phyloP scores from a whole-genome alignment of 2,797 vertebrate genomes.

The Pelobates cultripes region DNA sequence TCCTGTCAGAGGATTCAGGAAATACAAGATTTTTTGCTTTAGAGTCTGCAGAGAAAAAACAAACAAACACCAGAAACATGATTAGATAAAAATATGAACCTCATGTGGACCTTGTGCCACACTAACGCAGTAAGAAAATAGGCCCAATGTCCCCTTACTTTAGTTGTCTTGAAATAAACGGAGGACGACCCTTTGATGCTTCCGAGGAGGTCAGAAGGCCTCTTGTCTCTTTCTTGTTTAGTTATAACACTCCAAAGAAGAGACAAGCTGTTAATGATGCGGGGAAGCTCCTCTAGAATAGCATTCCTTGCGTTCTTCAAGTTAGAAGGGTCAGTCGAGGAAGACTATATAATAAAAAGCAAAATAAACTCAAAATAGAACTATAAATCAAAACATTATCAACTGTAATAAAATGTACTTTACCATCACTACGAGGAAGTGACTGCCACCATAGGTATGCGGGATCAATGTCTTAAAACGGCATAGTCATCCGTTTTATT shows the following conservation, averaged over 20 bases:
- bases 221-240: conserved; percentile 82
- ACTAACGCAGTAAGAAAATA: too few relatives aligned
- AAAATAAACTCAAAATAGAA: not conserved
- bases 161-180: conserved; percentile 92
- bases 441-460: too few relatives aligned
- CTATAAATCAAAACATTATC: too few relatives aligned
- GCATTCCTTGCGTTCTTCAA: conserved; percentile 88
- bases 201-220: conserved; percentile 75
- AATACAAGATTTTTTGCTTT: conserved; percentile 86
- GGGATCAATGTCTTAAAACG: too few relatives aligned
- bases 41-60: conserved; percentile 64
- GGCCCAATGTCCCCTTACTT: conserved; percentile 70
- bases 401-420: too few relatives aligned
- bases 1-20: conserved; percentile 84
- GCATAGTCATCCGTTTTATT: too few relatives aligned
- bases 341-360: conserved; percentile 56
- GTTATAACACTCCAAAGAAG: conserved; percentile 87
- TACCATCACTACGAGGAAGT: too few relatives aligned
- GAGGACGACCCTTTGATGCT: conserved; percentile 80
- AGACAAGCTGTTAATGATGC: conserved; percentile 85
- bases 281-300: conserved; percentile 88
- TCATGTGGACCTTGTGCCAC: too few relatives aligned
- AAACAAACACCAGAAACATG: too few relatives aligned
- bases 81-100: too few relatives aligned
- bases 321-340: conserved; percentile 76